Evolutionary conservation across 2,113 vertebrate species (phyloP), one percentile per base, ranked within the genome.

Genomic region (Salvelinus sp.): DNA sequence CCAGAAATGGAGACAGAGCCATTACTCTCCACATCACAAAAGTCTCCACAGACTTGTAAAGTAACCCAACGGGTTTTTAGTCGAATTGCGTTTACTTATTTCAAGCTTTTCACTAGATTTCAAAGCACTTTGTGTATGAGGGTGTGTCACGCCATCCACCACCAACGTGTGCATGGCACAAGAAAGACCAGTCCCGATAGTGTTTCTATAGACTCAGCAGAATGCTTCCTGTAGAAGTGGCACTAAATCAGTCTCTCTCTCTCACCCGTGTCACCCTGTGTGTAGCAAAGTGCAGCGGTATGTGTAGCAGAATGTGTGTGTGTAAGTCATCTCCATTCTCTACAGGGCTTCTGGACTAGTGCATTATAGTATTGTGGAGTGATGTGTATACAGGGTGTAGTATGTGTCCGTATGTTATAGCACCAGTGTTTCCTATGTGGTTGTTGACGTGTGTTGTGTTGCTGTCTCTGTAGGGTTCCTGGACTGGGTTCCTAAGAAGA

Each of bases 401-500:
- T 67, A 16, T 33, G 65, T 69, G 16, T 69, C 6, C 47, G 3
- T 14, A 22, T n/a, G 18, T 69, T 2, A 87, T 63, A 62, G 48
- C 28, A 58, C 74, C 60, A 69, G 74, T 30, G 16, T 30, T 28
- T 22, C 6, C 2, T 3, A 69, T 69, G 47, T 13, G n/a, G 62
- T 38, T 22, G 1, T 54, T 3, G 44, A 2, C 23, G 47, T 75
- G 67, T 74, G 13, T 70, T 50, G 48, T 82, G 9, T 77, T 3
- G 44, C 50, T 72, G 23, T 38, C 22, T 72, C 47, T 68, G 82
- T 90, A 98, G 97, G 97, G 76, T 98, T 98, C 84, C 92, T 98
- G 87, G 97, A 98, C 90, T 98, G 97, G 97, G 97, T 98, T 72
- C 97, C 97, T 7, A 97, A 96, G 91, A 98, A 98, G 92, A 97